Base-by-base conservation (phyloP, 2,888 invertebrate genomes). In the Brachylomia viminalis region DNA sequence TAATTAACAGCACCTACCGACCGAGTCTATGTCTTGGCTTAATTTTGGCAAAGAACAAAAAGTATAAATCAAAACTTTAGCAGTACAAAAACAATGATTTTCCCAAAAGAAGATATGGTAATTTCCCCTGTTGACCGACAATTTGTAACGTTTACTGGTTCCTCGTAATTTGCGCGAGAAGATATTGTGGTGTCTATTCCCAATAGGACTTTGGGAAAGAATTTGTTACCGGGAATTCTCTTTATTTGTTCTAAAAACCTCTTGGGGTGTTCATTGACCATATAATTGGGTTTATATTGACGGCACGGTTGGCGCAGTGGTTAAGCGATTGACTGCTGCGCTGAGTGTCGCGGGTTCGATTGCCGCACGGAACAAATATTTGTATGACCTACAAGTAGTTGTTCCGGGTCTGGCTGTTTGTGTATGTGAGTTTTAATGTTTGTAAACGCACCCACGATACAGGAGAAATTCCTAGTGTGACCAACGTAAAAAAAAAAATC, bases 201-300 rank as follows among this genome's bases (percentile, higher is more conserved):
- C 87, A 58, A 33, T 64, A 59, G 83, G 62, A 62, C n/a, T 33
- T 7, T 30, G 64, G 15, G 11, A 77, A 81, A 77, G 76, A 79
- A 77, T 78, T 88, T 84, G 49, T 42, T 67, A 56, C 42, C 72
- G 67, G 75, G 65, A 81, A 73, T 72, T 67, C 54, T 56, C 38
- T 71, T 49, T 73, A 52, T 72, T 86, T 69, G 59, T 75, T 62
- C 56, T 38, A 59, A 59, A 61, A 88, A 73, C 10, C 76, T 77
- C 74, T 74, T 20, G 76, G 64, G 76, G 15, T 68, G 58, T 76
- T 71, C 67, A 79, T n/a, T 76, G 52, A 67, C 68, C 61, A 27
- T 67, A 64, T 67, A 80, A 71, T 83, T 83, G 47, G 65, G 33
- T 23, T 47, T 64, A 8, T 67, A 7, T 45, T n/a, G n/a, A n/a